phyloP scores from a whole-genome alignment of 1,140 invertebrate species.

The Bombus pascuorum region DNA sequence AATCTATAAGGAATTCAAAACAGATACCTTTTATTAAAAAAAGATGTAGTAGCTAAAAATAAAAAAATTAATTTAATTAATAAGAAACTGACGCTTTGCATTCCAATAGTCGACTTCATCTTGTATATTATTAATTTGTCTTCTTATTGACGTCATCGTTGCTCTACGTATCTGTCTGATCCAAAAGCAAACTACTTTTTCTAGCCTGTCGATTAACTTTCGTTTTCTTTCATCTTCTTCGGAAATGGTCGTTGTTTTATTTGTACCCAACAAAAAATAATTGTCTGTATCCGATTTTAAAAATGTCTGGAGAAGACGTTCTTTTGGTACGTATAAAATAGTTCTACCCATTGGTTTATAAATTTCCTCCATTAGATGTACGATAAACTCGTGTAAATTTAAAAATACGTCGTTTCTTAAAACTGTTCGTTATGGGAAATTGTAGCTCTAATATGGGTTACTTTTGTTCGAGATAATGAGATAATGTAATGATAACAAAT shows the following conservation, averaged over 20 bases:
- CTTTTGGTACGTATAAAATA: conserved; percentile 91
- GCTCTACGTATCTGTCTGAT: conserved; percentile 90
- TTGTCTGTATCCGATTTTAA: background rate
- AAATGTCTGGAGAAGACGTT: conserved; percentile 81
- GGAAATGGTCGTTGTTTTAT: conserved; percentile 3
- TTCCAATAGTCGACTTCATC: conserved; percentile 94
- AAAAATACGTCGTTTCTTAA: conserved; percentile 75
- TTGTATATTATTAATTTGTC: conserved; percentile 86
- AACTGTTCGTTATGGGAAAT: conserved; percentile 62
- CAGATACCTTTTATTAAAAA: background rate
- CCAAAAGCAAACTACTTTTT: conserved; percentile 92
- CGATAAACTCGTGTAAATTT: conserved; percentile 89
- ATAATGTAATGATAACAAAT: background rate
- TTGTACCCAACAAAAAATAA: conserved; percentile 16
- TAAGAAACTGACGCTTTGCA: conserved; percentile 51
- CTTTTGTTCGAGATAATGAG: background rate
- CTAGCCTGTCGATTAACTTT: conserved; percentile 89
- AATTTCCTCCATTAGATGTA: conserved; percentile 89
- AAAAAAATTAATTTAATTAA: background rate
- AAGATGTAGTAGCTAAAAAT: background rate
- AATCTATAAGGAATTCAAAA: conserved; percentile 84
- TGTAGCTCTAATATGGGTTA: background rate
- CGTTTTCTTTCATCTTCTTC: conserved; percentile 79
- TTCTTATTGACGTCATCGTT: conserved; percentile 81
- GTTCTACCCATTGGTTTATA: conserved; percentile 90